These are phyloP conservation scores for Chalcis sispes DNA, from an alignment of 2,888 invertebrate species.

Conservation along the genomic window DNA sequence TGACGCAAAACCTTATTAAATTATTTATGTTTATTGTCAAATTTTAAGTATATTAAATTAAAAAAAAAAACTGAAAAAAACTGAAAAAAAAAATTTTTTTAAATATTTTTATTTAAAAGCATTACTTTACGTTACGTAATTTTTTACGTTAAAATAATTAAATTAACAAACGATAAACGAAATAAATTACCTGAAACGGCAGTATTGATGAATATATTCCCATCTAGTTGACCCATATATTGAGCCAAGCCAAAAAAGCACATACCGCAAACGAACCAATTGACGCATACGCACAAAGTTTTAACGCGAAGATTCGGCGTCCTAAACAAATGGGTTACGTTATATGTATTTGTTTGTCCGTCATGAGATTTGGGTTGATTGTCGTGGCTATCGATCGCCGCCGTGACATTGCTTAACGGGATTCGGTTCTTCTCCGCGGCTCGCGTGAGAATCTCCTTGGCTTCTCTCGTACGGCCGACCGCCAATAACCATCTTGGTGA, in stretches of 20 bases:
- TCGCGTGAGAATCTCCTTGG: conserved; percentile 71
- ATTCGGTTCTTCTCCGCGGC: conserved; percentile 75
- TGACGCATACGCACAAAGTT: conserved; percentile 74
- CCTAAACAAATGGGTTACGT: conserved; percentile 71
- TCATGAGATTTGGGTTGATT: conserved; percentile 64
- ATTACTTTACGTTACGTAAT: too few relatives aligned
- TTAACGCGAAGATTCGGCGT: conserved; percentile 74
- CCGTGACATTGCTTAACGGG: conserved; percentile 67
- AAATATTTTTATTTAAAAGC: too few relatives aligned
- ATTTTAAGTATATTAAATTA: background rate
- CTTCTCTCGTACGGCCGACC: conserved; percentile 73
- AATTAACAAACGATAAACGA: background rate
- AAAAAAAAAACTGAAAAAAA: background rate
- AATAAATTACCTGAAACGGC: conserved; percentile 78
- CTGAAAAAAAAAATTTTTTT: background rate
- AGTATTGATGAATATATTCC: conserved; percentile 78
- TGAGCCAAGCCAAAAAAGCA: conserved; percentile 80
- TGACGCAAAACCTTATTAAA: too few relatives aligned
- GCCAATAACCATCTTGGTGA: conserved; percentile 77
- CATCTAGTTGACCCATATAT: conserved; percentile 77
- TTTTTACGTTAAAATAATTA: too few relatives aligned
- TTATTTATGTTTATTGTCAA: too few relatives aligned
- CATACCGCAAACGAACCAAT: conserved; percentile 78
- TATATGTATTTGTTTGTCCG: conserved; percentile 69
- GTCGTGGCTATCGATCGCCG: conserved; percentile 66